phyloP scores from a whole-genome alignment of 2,888 invertebrate genomes.

The Pristionchus exspectatus region DNA sequence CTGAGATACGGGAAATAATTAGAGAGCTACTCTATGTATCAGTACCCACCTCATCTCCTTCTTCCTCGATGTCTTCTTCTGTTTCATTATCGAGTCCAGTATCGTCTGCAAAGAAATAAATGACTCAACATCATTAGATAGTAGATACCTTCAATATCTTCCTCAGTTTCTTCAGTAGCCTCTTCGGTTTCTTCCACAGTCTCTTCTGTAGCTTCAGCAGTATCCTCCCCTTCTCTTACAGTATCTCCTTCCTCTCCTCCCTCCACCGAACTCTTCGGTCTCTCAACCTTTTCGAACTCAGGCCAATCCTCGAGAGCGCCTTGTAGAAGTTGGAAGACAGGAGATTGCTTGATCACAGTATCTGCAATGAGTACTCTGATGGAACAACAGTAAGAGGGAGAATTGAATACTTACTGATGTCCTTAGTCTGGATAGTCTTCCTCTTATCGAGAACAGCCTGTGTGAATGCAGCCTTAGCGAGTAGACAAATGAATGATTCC shows the following conservation, averaged over 20 bases:
- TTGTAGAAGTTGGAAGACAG: slow-evolving; percentile 72
- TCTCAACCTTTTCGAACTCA: slow-evolving; percentile 60
- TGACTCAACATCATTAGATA: background rate
- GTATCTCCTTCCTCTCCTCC: slow-evolving; percentile 6
- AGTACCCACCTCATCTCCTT: background rate
- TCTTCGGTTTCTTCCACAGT: background rate
- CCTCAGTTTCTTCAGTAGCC: background rate
- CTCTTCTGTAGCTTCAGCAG: slow-evolving; percentile 24
- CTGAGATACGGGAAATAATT: slow-evolving; percentile 3
- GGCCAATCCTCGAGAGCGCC: slow-evolving; percentile 74
- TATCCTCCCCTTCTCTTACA: background rate
- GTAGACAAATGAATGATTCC: slow-evolving; percentile 70
- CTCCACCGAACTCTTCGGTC: slow-evolving; percentile 15
- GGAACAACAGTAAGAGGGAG: background rate
- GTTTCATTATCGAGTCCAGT: background rate
- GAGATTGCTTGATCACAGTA: slow-evolving; percentile 64
- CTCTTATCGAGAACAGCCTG: slow-evolving; percentile 67
- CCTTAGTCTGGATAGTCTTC: slow-evolving; percentile 70
- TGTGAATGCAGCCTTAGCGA: slow-evolving; percentile 67
- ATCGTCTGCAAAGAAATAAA: background rate
- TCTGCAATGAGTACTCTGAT: slow-evolving; percentile 60
- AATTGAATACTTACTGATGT: slow-evolving; percentile 64
- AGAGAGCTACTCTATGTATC: background rate
- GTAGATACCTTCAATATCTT: slow-evolving; percentile 3
- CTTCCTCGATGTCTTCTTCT: background rate